Evolutionary conservation across 2,797 vertebrate species (phyloP).

Genomic region (Iguana delicatissima): DNA sequence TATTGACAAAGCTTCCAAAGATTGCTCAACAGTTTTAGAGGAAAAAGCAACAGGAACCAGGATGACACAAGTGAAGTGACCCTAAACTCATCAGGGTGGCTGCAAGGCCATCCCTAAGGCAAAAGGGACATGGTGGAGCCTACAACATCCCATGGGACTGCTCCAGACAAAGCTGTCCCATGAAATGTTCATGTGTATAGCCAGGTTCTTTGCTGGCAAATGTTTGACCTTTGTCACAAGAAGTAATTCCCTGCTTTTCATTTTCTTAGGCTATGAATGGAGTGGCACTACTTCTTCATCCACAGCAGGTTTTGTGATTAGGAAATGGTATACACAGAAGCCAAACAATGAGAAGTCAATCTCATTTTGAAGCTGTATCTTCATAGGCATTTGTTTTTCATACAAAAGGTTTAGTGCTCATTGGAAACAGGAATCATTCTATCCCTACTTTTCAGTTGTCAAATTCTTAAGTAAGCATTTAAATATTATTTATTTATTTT

Average conservation of each 20-base stretch:
- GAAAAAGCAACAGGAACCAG: slow-evolving; percentile 76
- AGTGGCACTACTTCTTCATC: slow-evolving; percentile 59
- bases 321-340: slow-evolving; percentile 58
- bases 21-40: slow-evolving; percentile 74
- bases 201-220: slow-evolving; percentile 80
- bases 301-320: slow-evolving; percentile 54
- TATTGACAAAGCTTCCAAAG: slow-evolving; percentile 67
- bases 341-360: slow-evolving; percentile 32
- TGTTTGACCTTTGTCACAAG: slow-evolving; percentile 84
- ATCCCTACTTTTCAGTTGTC: not conserved
- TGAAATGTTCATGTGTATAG: slow-evolving; percentile 63
- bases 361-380: not conserved
- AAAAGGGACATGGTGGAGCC: slow-evolving; percentile 80
- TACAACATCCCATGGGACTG: slow-evolving; percentile 77
- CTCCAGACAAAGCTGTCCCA: slow-evolving; percentile 73
- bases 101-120: slow-evolving; percentile 78
- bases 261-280: slow-evolving; percentile 68
- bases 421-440: not conserved
- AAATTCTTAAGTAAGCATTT: not conserved
- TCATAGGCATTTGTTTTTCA: not conserved
- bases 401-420: not conserved
- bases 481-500: not conserved
- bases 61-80: slow-evolving; percentile 75
- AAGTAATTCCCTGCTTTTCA: slow-evolving; percentile 73
- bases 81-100: slow-evolving; percentile 75